Base-by-base conservation (phyloP, 2,888 invertebrate genomes). In the Polydrusus tereticollis region DNA sequence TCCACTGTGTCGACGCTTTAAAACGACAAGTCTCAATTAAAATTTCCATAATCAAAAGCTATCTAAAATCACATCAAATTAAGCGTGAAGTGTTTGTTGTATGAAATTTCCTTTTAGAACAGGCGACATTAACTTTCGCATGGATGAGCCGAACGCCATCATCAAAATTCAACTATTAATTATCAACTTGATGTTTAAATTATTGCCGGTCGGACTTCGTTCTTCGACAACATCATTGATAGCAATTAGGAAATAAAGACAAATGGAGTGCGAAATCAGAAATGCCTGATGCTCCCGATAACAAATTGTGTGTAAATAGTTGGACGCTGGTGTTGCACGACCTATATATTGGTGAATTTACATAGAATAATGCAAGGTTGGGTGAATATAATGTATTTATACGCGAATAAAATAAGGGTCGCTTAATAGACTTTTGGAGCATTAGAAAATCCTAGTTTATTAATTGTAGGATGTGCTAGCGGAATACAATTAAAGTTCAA, bases 41-140 rank as follows among this genome's bases (percentile, higher is more conserved):
- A 79, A 79, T 80, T 79, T 80, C 79, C 79, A 79, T 80, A 80
- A 80, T 80, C 76, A 77, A 76, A 63, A 72, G 73, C 74, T 76
- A 69, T 76, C 73, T 74, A 74, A 73, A 75, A 76, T 73, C 74
- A 73, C 73, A 77, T 67, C 76, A 79, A 79, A 79, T 79, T 77
- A 77, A 79, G 78, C 77, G 72, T 75, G 76, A 79, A 79, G 75
- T 77, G 77, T 45, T 43, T 47, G 67, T 59, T 67, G 50, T 59
- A 67, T 43, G 67, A 67, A 67, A 67, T 67, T 67, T 59, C 33
- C 58, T 67, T 59, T 59, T 47, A 41, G 33, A 50, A 59, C 21
- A 33, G n/a, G 36, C 23, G 59, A 67, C 67, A 47, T 59, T 67
- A 59, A 67, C 45, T 59, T 23, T 23, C 59, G 59, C 67, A 67